Base-by-base conservation (phyloP, 2,888 invertebrate species). In the Drosophila conformis region DNA sequence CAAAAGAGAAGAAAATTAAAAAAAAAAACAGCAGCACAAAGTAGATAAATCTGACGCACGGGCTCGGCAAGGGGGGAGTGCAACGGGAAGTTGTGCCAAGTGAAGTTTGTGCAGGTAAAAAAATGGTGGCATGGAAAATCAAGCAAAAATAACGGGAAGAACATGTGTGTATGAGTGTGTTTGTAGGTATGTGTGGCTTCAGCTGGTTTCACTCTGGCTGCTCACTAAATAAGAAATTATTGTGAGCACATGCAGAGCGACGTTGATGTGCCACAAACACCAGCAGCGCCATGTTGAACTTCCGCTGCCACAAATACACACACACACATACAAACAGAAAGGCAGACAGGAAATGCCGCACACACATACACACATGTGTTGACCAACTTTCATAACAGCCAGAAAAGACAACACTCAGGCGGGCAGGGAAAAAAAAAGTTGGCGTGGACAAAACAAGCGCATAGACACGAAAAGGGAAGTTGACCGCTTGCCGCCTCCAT, bases 151-250 rank as follows among this genome's bases (percentile, higher is more conserved):
- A 76, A 69, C 27, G 63, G 62, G 54, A 83, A 80, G 78, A 84
- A 73, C 77, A 89, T 65, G 15, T 61, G 58, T 25, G 15, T 36
- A 36, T 18, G 11, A 53, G 62, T 49, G 42, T 51, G 15, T 59
- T 51, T 31, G 15, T 46, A 15, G 21, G 21, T 46, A 21, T 38
- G 31, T 57, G 53, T 33, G 11, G 21, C 21, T 46, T 71, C 70
- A 69, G 77, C 77, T 72, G 76, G 60, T 42, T 67, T 63, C 67
- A 58, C 69, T 54, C 64, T 79, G 81, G 63, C 67, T 70, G 69
- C 54, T 81, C 52, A 66, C 83, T 87, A 83, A 88, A 87, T 87
- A 86, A 88, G 86, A 86, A 87, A 90, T 87, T 90, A 87, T 87
- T 87, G 89, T 87, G 82, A 83, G 73, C 89, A 77, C 87, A 77